Base-by-base conservation (phyloP, 1,140 invertebrate species). In the Archivesica marissinica region DNA sequence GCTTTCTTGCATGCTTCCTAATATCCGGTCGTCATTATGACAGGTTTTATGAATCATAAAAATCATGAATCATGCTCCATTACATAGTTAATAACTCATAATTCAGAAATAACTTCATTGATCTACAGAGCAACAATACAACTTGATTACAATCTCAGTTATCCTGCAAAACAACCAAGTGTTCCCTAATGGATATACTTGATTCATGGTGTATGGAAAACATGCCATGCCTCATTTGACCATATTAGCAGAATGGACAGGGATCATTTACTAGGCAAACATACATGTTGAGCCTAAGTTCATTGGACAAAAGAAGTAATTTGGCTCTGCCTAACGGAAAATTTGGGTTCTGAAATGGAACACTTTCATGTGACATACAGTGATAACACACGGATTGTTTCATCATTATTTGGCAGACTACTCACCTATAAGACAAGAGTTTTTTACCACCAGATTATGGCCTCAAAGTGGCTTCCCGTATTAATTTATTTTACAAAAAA, bases 121-220 rank as follows among this genome's bases (percentile, higher is more conserved):
- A 64, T 64, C 59, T 20, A 17, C 28, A 35, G 59, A 33, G 28
- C 13, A 64, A 64, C 59, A 64, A 64, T 64, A 11, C 30, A 64
- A 64, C 30, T 4, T 64, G 59, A 59, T 64, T 35, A n/a, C n/a
- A n/a, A n/a, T n/a, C n/a, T n/a, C n/a, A n/a, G n/a, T n/a, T n/a
- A n/a, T n/a, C n/a, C n/a, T n/a, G n/a, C n/a, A 64, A 64, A 64
- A 59, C 54, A 59, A 59, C 33, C 54, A 59, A 59, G 25, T 59
- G 54, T 4, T 59, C 54, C 4, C 50, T 54, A 54, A 11, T n/a
- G 23, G 38, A 15, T 25, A 13, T 35, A 64, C 28, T 35, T 64
- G 59, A 64, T 64, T 64, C 23, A 52, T 20, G 17, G 17, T n/a
- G n/a, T n/a, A 4, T 20, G 4, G 6, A 52, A 4, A 64, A 25